Base-by-base conservation (phyloP, 1,140 invertebrate species). In the Anastrepha ludens region DNA sequence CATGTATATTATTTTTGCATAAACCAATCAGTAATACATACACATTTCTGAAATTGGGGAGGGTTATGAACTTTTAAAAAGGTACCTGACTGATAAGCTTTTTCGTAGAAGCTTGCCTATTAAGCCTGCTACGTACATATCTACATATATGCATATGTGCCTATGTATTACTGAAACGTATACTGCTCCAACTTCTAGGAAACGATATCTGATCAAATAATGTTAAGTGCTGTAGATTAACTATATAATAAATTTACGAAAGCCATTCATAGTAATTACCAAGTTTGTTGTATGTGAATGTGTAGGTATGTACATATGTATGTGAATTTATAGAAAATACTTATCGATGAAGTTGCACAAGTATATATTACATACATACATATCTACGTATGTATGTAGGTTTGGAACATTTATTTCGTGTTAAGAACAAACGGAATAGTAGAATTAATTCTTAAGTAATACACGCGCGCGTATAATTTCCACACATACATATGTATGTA, bases 151-250 rank as follows among this genome's bases (percentile, higher is more conserved):
- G 15, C 13, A 17, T 17, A 47, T 47, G 15, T 44, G 9, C 3
- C 11, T 70, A 70, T 44, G 13, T 47, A 41, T 74, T 74, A 44
- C 39, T 74, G 11, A 74, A 74, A 15, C 15, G 41, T 13, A 17
- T 62, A 62, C 60, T 74, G 39, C 13, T 15, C 5, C 67, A 17
- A 74, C 17, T 74, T 74, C 67, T 74, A 44, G 13, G 67, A 74
- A 74, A 11, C 41, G 15, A 47, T 74, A n/a, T 74, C 67, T 74
- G 67, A 67, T 41, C 29, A 13, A 20, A 41, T 41, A 65, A 65
- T n/a, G 4, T 78, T 78, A 81, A 50, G 64, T 9, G 39, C 44
- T 81, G 74, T 11, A 50, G 50, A 85, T 39, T 85, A 58, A 29
- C 20, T 58, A 7, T 17, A 20, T 85, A 74, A 74, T 17, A 44